Evolutionary conservation across 1,140 invertebrate genomes (phyloP).

Genomic region (Streblospio benedicti): DNA sequence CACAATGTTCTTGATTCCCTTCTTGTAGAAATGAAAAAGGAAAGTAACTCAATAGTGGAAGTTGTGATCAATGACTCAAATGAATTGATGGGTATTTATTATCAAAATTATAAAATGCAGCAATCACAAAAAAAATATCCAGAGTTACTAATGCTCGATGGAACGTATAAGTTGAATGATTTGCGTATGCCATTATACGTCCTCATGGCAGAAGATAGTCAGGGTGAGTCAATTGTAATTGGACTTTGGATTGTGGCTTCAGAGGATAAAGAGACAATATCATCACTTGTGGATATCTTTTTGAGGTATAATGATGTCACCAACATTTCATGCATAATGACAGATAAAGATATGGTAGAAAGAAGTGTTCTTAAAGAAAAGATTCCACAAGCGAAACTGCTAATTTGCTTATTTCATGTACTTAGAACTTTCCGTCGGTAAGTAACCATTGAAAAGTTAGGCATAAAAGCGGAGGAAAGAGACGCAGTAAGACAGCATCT

Average conservation of each 20-base stretch:
- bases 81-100: background rate
- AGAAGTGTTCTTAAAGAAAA: background rate
- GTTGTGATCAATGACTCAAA: background rate
- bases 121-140: background rate
- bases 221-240: background rate
- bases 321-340: background rate
- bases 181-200: slow-evolving; percentile 3
- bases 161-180: background rate
- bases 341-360: slow-evolving; percentile 1
- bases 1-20: too few species aligned
- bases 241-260: background rate
- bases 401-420: background rate
- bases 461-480: too few species aligned
- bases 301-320: background rate
- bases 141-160: background rate
- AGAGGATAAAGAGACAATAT: background rate
- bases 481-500: too few species aligned
- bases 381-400: background rate
- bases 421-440: too few species aligned
- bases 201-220: background rate
- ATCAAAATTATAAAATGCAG: background rate
- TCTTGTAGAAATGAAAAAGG: background rate
- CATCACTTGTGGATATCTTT: background rate
- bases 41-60: background rate
- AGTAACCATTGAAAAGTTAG: too few species aligned